Conservation (phyloP, 2,888 invertebrate species). For the Pseudococcus viburni region DNA sequence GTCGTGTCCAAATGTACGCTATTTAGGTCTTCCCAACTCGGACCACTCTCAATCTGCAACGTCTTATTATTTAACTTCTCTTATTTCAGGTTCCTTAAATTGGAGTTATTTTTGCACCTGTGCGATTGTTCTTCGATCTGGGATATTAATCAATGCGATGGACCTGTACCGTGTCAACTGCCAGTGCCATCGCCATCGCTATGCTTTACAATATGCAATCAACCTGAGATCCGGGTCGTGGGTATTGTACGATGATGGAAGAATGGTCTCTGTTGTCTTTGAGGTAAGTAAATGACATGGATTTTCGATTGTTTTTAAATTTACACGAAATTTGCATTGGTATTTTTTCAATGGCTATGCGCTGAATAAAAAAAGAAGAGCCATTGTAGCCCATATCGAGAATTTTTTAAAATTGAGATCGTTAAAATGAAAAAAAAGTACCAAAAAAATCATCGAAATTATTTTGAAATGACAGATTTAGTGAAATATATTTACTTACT, state of each 20-base stretch:
- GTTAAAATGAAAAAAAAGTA: no score
- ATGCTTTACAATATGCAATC: not conserved
- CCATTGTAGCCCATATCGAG: no score
- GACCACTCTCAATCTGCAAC: not conserved
- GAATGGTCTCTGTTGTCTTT: not conserved
- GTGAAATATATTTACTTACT: no score
- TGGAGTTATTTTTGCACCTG: not conserved
- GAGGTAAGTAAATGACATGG: not conserved
- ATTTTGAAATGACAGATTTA: no score
- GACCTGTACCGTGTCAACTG: not conserved
- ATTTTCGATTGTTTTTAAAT: no score
- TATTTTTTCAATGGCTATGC: no score
- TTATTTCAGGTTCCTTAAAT: not conserved
- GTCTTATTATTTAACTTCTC: not conserved
- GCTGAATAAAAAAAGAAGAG: no score
- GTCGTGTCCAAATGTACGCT: not conserved
- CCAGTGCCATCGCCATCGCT: not conserved
- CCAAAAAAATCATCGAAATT: no score
- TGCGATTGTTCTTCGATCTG: not conserved
- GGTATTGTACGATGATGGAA: not conserved
- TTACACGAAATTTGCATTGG: no score
- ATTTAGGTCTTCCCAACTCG: slow-evolving; percentile 7
- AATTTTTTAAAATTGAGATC: no score
- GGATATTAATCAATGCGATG: slow-evolving; percentile 1
- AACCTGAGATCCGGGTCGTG: slow-evolving; percentile 23